A percentile compares a stretch with the other conserved stretches of the same genome.
phyloP scores from a whole-genome alignment of 2,113 vertebrate species.

The Chamaea fasciata region DNA sequence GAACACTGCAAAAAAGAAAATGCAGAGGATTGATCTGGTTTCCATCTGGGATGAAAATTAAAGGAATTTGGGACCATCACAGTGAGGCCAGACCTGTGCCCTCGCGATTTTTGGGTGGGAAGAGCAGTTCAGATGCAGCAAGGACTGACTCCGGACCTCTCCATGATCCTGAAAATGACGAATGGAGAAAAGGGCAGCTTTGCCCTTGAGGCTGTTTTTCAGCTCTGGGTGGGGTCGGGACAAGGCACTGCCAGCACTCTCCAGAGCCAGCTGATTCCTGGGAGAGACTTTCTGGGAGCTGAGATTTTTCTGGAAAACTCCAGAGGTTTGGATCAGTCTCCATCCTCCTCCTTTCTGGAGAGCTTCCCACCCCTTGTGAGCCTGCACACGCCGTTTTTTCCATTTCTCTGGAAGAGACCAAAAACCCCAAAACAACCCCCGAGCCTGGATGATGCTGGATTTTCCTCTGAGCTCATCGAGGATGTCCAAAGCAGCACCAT shows the following conservation, averaged over 20 bases:
- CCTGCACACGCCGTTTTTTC: no score
- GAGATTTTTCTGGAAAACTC: slow-evolving; percentile 12
- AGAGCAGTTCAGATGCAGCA: not conserved
- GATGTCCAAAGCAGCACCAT: no score
- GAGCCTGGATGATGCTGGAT: no score
- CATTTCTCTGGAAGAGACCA: no score
- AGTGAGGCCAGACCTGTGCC: not conserved
- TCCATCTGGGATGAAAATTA: not conserved
- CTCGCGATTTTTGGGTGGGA: not conserved
- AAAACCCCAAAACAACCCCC: no score
- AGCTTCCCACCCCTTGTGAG: no score
- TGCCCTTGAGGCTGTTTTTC: not conserved
- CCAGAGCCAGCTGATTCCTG: slow-evolving; percentile 24
- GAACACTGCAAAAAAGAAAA: not conserved
- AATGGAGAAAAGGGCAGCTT: not conserved
- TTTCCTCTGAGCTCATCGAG: no score
- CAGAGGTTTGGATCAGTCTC: no score
- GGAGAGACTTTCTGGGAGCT: not conserved
- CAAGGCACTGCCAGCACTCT: slow-evolving; percentile 8
- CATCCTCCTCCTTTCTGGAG: no score
- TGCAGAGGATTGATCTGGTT: not conserved
- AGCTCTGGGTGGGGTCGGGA: slow-evolving; percentile 6
- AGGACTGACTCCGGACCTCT: not conserved
- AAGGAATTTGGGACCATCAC: not conserved
- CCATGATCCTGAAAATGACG: not conserved